Conservation (phyloP, 2,113 vertebrate species). For the Hepsetus odoe region DNA sequence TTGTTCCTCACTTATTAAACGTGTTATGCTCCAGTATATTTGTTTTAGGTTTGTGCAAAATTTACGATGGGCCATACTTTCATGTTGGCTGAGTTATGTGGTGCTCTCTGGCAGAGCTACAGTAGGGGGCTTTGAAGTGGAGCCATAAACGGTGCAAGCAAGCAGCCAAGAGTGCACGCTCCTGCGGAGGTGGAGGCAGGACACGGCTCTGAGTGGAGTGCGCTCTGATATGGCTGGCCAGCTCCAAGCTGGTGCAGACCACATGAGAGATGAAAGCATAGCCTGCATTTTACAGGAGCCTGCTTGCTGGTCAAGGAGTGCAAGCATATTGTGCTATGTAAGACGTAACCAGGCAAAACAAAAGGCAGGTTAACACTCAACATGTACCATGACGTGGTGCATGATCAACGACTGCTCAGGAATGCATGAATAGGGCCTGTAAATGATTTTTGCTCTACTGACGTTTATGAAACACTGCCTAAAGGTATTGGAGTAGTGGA, state of each 20-base stretch:
- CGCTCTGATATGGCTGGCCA: slow-evolving; percentile 34
- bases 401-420: background rate
- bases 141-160: slow-evolving; percentile 59
- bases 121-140: slow-evolving; percentile 67
- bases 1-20: slow-evolving; percentile 52
- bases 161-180: slow-evolving; percentile 56
- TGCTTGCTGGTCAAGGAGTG: slow-evolving; percentile 20
- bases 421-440: background rate
- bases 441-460: background rate
- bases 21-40: slow-evolving; percentile 57
- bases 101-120: slow-evolving; percentile 57
- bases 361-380: slow-evolving; percentile 27
- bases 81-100: slow-evolving; percentile 71
- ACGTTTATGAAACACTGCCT: background rate
- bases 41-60: slow-evolving; percentile 60
- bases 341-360: slow-evolving; percentile 7
- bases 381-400: background rate
- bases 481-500: background rate
- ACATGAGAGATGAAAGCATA: slow-evolving; percentile 56
- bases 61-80: slow-evolving; percentile 62
- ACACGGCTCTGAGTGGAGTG: slow-evolving; percentile 50
- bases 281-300: slow-evolving; percentile 28
- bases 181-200: slow-evolving; percentile 56
- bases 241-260: slow-evolving; percentile 47
- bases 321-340: slow-evolving; percentile 5